Conservation (phyloP, 2,888 invertebrate genomes). For the Trimorus sp. region DNA sequence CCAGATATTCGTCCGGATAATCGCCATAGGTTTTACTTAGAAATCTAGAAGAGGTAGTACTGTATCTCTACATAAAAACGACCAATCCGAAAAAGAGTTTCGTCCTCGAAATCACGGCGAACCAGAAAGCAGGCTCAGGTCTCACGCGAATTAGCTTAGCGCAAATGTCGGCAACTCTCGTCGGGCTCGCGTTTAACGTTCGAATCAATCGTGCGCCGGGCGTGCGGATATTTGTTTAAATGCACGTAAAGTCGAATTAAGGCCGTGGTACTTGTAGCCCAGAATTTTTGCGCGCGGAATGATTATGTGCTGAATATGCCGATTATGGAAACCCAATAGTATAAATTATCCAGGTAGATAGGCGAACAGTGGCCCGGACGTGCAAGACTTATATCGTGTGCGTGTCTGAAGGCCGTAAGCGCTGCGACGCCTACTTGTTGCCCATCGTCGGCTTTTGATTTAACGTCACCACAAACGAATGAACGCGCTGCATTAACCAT, state of each 20-base stretch:
- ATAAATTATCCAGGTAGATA: conserved; percentile 64
- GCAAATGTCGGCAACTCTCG: not conserved
- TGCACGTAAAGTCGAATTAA: conserved; percentile 37
- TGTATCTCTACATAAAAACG: too few species aligned
- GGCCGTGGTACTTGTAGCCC: conserved; percentile 11
- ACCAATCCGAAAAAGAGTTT: too few species aligned
- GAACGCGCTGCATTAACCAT: conserved; percentile 72
- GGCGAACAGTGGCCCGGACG: conserved; percentile 61
- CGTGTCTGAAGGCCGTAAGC: conserved; percentile 80
- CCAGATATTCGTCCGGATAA: too few species aligned
- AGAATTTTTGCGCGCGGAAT: conserved; percentile 31
- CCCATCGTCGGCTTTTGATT: conserved; percentile 79
- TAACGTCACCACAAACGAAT: conserved; percentile 78
- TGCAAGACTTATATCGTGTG: conserved; percentile 75
- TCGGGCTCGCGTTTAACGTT: conserved; percentile 3
- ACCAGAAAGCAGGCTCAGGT: too few species aligned
- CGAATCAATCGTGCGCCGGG: conserved; percentile 11
- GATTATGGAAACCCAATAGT: conserved; percentile 63
- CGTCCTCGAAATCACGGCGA: too few species aligned
- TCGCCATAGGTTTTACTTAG: too few species aligned
- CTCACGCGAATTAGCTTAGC: too few species aligned
- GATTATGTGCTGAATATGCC: conserved; percentile 47
- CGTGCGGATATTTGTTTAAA: conserved; percentile 40
- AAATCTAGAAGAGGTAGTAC: too few species aligned
- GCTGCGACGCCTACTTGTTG: conserved; percentile 79